Percentiles rank a stretch among this genome's conserved stretches.
phyloP scores from a whole-genome alignment of 1,140 invertebrate species.

The Eumaeus atala region DNA sequence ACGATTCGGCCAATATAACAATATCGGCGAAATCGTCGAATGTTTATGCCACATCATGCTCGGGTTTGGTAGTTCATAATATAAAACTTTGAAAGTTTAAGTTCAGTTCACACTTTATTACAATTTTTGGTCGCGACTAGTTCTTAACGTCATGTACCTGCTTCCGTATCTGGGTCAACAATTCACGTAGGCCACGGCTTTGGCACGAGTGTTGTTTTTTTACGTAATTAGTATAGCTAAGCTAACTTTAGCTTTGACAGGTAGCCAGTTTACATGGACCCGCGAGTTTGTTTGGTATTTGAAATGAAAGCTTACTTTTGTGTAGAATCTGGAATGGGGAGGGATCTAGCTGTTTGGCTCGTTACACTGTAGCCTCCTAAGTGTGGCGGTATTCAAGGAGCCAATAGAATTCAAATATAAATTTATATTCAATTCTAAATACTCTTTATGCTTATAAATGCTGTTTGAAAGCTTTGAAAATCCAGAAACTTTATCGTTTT shows the following conservation, averaged over 20 bases:
- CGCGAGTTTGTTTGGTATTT: constrained; percentile 7
- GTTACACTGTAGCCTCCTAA: constrained; percentile 6
- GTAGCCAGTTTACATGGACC: constrained; percentile 14
- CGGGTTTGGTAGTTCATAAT: too few relatives aligned
- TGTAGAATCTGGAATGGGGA: neutral
- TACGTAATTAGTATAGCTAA: constrained; percentile 39
- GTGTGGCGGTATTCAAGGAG: neutral
- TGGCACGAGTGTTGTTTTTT: constrained; percentile 37
- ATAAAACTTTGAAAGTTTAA: too few relatives aligned
- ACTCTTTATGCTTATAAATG: too few relatives aligned
- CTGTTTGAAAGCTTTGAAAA: too few relatives aligned
- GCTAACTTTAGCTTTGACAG: constrained; percentile 21
- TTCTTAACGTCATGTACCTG: neutral
- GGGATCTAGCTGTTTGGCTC: constrained; percentile 6
- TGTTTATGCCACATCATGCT: too few relatives aligned
- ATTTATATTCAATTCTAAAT: neutral
- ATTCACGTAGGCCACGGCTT: constrained; percentile 23
- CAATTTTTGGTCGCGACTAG: neutral
- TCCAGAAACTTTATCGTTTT: too few relatives aligned
- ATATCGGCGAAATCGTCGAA: too few relatives aligned
- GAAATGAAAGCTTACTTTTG: constrained; percentile 9
- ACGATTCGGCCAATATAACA: too few relatives aligned
- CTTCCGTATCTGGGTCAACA: constrained; percentile 30
- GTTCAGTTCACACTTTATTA: neutral
- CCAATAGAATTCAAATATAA: neutral